Evolutionary conservation across 2,113 vertebrate species (phyloP), one percentile per base, ranked within the genome.

Genomic region (Sturnus vulgaris): DNA sequence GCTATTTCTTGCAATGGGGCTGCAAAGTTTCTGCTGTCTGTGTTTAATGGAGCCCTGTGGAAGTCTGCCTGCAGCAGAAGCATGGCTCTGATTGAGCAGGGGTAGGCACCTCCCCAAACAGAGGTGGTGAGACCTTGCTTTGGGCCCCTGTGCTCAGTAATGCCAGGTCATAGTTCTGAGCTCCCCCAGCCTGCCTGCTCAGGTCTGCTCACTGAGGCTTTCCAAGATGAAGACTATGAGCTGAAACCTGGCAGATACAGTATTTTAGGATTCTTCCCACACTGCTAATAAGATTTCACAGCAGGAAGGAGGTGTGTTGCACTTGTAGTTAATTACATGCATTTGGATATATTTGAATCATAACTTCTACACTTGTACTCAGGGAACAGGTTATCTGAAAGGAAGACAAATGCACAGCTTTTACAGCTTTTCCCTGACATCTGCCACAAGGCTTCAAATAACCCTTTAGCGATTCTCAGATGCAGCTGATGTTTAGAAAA

Each of bases 281-380:
- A 44, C 44, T 66, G 79, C 80, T 95, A 94, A 90, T 93, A 88
- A 86, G 87, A 91, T 82, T 80, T 88, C 9, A 1, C 93, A 88
- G 82, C 82, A 89, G 91, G 78, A 91, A 94, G 91, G 87, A 95
- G 91, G 55, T 85, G 73, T 88, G 87, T 91, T 95, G 92, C 78
- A 66, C 82, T 91, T 91, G 66, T 94, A 78, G 82, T 95, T 96
- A 95, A 97, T 92, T 88, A 91, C 81, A 93, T 24, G 70, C 84
- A 63, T 90, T 97, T 94, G 87, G 78, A 80, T 91, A 66, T 60
- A 94, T 95, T 90, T 93, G 93, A 94, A 95, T 86, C 56, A 14
- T 64, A 88, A 77, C 42, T 90, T 95, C 50, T 63, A 73, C 50
- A 15, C 85, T 61, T 71, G 57, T 52, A 68, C 69, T 86, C n/a